A percentile compares a stretch with the other conserved stretches of the same genome.
Conservation (phyloP, 2,888 invertebrate species). For the Subacronicta megacephala region DNA sequence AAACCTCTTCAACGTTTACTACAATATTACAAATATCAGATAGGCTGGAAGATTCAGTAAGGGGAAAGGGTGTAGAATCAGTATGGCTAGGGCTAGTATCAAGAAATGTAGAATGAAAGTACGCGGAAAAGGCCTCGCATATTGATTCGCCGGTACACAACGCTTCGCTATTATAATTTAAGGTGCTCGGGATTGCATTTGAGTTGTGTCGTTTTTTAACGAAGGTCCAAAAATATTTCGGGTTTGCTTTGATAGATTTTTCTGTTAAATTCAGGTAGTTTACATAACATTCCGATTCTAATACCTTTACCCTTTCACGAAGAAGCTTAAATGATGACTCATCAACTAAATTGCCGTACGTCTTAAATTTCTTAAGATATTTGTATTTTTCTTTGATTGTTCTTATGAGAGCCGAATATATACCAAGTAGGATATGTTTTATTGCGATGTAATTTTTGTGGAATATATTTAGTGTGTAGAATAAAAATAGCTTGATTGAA, state of each 20-base stretch:
- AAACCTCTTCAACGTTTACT: neutral
- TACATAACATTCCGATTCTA: constrained; percentile 4
- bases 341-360: constrained; percentile 12
- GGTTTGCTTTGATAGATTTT: constrained; percentile 7
- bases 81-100: too few relatives aligned
- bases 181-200: constrained; percentile 1
- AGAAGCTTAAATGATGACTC: constrained; percentile 14
- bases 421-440: constrained; percentile 24
- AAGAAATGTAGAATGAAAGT: constrained; percentile 13
- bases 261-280: constrained; percentile 4
- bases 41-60: neutral
- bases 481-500: constrained; percentile 2
- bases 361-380: constrained; percentile 15
- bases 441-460: neutral
- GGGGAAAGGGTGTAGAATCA: neutral
- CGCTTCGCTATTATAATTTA: constrained; percentile 3
- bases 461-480: constrained; percentile 12
- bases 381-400: constrained; percentile 23
- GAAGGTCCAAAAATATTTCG: constrained; percentile 18
- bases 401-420: constrained; percentile 4
- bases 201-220: constrained; percentile 4
- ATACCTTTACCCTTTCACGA: constrained; percentile 6
- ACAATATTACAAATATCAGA: neutral
- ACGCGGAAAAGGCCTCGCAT: too few relatives aligned
- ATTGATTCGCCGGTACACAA: too few relatives aligned